phyloP scores from a whole-genome alignment of 2,797 vertebrate species.

The Molothrus aeneus region DNA sequence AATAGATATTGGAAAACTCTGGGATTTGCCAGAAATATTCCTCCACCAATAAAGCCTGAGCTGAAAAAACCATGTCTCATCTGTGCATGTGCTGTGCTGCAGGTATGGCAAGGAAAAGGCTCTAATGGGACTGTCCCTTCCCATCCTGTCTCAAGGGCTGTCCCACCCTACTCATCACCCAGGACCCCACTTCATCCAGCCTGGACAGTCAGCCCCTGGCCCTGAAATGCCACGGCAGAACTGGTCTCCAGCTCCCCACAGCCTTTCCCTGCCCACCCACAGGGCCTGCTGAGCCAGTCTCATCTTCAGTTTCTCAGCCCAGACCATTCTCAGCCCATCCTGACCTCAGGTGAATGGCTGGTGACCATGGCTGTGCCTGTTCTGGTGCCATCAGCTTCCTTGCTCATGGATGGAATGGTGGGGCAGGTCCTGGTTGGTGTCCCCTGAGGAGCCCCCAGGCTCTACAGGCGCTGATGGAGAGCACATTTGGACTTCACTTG shows the following conservation, averaged over 20 bases:
- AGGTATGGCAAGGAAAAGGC: not conserved
- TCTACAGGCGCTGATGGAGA: rapidly evolving
- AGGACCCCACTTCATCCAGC: not conserved
- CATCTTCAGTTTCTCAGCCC: not conserved
- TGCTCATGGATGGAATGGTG: not conserved
- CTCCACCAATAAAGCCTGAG: not conserved
- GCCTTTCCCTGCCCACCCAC: not conserved
- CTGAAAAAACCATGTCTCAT: rapidly evolving
- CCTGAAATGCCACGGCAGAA: rapidly evolving
- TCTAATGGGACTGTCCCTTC: too few relatives aligned
- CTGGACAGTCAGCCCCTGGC: too few relatives aligned
- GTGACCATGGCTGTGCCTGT: not conserved
- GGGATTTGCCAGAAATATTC: not conserved
- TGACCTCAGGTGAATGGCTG: rapidly evolving
- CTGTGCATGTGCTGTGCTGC: rapidly evolving
- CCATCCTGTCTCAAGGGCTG: rapidly evolving
- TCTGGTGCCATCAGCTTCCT: not conserved
- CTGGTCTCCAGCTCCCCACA: rapidly evolving
- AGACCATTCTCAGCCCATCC: rapidly evolving
- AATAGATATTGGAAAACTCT: not conserved
- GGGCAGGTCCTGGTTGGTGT: not conserved
- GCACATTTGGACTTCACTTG: not conserved
- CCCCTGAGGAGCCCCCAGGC: rapidly evolving
- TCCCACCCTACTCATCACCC: not conserved
- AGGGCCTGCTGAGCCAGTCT: rapidly evolving